Conservation (phyloP, 2,797 vertebrate genomes). For the Numenius phaeopus region DNA sequence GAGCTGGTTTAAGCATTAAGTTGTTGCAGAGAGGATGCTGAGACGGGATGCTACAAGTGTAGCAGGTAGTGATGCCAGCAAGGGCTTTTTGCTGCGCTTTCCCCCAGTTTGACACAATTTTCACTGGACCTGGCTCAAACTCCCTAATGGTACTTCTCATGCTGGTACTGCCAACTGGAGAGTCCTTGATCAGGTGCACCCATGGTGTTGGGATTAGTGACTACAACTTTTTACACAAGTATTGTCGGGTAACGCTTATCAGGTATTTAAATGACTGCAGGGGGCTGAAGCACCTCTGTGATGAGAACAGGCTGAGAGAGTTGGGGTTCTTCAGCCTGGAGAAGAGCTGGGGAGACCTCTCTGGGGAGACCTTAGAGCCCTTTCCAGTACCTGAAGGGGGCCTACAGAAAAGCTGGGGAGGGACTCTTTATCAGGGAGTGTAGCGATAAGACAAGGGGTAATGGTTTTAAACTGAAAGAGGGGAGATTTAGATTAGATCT, state of each 20-base stretch:
- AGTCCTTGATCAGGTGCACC: fast-evolving
- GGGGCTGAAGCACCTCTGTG: background rate
- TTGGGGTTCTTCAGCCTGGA: background rate
- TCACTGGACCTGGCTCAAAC: background rate
- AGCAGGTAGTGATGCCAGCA: background rate
- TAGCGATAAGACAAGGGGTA: background rate
- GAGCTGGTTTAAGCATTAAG: background rate
- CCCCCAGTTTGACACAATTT: too few relatives aligned
- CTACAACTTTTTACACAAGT: fast-evolving
- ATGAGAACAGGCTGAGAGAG: background rate
- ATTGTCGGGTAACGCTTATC: too few relatives aligned
- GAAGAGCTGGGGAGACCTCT: background rate
- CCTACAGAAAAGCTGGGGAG: background rate
- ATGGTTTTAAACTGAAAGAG: background rate
- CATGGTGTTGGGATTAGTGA: fast-evolving
- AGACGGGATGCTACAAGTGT: background rate
- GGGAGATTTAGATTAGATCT: background rate
- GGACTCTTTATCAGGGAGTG: background rate
- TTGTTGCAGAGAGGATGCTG: background rate
- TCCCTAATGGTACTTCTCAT: too few relatives aligned
- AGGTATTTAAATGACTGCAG: background rate
- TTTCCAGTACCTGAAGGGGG: background rate
- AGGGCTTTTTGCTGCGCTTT: background rate
- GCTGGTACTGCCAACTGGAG: fast-evolving
- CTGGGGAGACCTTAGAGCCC: background rate